phyloP scores from a whole-genome alignment of 2,888 invertebrate species.

The Thecocarcelia acutangulata region DNA sequence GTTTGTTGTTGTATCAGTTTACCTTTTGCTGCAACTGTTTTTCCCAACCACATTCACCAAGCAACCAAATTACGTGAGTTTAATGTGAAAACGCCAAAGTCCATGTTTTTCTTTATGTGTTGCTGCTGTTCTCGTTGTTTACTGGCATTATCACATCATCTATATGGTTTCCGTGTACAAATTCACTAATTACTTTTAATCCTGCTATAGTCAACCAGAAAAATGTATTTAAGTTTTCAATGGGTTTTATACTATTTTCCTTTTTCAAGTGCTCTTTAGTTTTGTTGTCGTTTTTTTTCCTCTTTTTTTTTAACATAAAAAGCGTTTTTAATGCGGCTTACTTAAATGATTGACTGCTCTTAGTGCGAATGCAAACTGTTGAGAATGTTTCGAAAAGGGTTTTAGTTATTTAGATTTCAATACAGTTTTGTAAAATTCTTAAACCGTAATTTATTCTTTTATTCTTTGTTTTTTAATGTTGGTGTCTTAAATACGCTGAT shows the following conservation, averaged over 20 bases:
- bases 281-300: constrained; percentile 1
- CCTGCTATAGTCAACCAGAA: constrained; percentile 69
- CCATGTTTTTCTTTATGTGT: constrained; percentile 3
- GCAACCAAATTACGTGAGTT: constrained; percentile 44
- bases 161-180: constrained; percentile 68
- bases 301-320: constrained; percentile 40
- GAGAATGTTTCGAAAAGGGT: constrained; percentile 33
- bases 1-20: constrained; percentile 26
- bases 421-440: constrained; percentile 40
- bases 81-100: constrained; percentile 38
- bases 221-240: constrained; percentile 62
- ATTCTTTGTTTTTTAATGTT: constrained; percentile 24
- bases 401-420: constrained; percentile 42
- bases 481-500: constrained; percentile 46
- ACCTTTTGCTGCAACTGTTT: constrained; percentile 21
- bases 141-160: constrained; percentile 63
- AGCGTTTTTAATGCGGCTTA: constrained; percentile 67
- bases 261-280: constrained; percentile 9
- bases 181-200: constrained; percentile 69
- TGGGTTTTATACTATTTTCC: constrained; percentile 31
- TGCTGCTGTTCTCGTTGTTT: constrained; percentile 21
- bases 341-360: constrained; percentile 68
- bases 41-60: constrained; percentile 44
- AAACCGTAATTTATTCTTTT: background rate
- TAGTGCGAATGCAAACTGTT: constrained; percentile 44